Evolutionary conservation across 2,113 vertebrate species (phyloP).

Genomic region (Pelobates fuscus): DNA sequence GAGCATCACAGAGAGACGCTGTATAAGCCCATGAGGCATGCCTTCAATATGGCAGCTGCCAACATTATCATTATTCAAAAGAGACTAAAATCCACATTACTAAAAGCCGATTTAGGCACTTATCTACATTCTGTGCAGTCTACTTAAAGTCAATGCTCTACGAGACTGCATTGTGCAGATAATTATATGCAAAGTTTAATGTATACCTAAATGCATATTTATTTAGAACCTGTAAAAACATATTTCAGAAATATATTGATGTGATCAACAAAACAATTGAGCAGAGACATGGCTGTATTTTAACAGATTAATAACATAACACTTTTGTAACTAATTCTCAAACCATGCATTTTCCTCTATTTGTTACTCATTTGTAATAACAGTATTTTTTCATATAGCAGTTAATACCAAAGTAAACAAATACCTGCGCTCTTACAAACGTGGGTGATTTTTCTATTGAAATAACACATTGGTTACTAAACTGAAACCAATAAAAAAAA

Average conservation of each 20-base stretch:
- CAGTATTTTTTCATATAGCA: too few species aligned
- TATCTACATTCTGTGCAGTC: constrained; percentile 3
- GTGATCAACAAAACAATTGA: neutral
- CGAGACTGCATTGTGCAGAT: neutral
- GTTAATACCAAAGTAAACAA: too few species aligned
- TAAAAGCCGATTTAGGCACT: constrained; percentile 18
- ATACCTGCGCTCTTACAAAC: too few species aligned
- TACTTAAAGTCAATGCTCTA: neutral
- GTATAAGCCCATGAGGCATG: constrained; percentile 28
- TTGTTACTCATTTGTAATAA: too few species aligned
- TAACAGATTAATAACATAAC: too few species aligned
- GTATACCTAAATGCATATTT: neutral
- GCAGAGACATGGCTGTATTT: neutral
- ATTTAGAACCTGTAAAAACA: neutral
- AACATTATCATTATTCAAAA: constrained; percentile 34
- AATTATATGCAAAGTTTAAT: neutral
- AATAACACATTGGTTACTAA: too few species aligned
- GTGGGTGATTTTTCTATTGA: too few species aligned
- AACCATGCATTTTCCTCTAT: neutral
- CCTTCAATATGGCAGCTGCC: constrained; percentile 34
- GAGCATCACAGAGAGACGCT: neutral
- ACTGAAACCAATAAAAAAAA: too few species aligned
- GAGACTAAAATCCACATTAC: constrained; percentile 14
- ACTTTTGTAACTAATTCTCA: neutral
- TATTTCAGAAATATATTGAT: neutral